Percentiles rank a stretch among this genome's conserved stretches.
These are phyloP conservation scores for Sminthopsis crassicaudata DNA, from an alignment of 2,113 vertebrate species.

Conservation along the genomic window DNA sequence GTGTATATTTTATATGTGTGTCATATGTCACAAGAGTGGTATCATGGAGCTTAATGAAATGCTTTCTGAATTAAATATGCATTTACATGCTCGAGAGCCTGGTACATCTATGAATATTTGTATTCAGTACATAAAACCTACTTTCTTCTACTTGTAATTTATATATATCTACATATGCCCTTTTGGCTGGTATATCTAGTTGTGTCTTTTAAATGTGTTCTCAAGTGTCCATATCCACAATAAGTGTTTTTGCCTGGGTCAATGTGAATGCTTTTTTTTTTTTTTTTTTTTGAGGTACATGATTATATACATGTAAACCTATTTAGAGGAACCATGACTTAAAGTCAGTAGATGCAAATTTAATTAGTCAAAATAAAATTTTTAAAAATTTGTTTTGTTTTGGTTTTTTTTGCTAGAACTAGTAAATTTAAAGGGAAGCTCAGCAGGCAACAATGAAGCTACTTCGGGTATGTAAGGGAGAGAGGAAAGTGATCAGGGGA, in stretches of 20 bases:
- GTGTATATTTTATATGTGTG: background rate
- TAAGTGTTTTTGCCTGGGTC: background rate
- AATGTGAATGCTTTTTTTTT: background rate
- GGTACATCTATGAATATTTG: background rate
- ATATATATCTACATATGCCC: background rate
- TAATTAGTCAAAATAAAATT: background rate
- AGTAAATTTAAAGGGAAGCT: background rate
- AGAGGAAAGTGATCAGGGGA: background rate
- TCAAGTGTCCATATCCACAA: background rate
- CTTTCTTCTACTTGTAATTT: background rate
- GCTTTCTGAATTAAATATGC: background rate
- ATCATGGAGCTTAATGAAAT: background rate
- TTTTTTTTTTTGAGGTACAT: background rate
- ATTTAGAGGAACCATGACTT: background rate
- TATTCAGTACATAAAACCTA: background rate
- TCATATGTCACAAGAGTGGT: background rate
- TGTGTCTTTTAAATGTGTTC: background rate
- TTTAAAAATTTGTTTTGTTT: background rate
- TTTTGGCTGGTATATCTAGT: background rate
- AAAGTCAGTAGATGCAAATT: background rate
- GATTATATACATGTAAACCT: background rate
- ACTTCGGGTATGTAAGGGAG: background rate
- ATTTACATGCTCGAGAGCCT: background rate
- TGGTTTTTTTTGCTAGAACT: background rate
- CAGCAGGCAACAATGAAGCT: background rate